These are phyloP conservation scores for Diplosoma virens DNA, from an alignment of 23 tunicate genomes.

Conservation along the genomic window DNA sequence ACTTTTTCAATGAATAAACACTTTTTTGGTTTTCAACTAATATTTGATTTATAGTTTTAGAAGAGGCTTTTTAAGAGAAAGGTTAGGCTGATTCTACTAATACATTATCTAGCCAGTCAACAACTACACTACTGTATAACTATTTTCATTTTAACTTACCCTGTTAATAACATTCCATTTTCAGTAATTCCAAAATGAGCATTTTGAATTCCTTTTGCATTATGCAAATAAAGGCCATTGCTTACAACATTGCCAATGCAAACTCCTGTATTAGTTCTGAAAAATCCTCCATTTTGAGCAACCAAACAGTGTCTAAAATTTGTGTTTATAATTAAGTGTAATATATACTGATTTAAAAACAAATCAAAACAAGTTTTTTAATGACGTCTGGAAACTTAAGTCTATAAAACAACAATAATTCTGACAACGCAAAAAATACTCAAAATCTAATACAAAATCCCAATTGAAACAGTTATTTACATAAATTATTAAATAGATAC, in stretches of 20 bases:
- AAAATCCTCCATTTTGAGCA: slow-evolving; percentile 81
- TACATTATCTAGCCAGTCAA: too few species aligned
- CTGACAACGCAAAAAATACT: not conserved
- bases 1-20: too few species aligned
- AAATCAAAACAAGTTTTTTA: too few species aligned
- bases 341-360: too few species aligned
- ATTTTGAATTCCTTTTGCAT: slow-evolving; percentile 31
- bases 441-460: not conserved
- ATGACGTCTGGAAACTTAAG: too few species aligned
- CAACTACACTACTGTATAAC: too few species aligned
- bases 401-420: not conserved
- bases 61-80: too few species aligned
- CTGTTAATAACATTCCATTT: slow-evolving; percentile 50
- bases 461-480: not conserved
- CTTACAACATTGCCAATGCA: slow-evolving; percentile 74
- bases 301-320: slow-evolving; percentile 64
- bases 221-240: slow-evolving; percentile 40
- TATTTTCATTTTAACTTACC: too few species aligned
- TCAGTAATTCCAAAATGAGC: slow-evolving; percentile 70
- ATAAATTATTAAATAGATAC: not conserved
- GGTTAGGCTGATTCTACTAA: too few species aligned
- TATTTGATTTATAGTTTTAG: too few species aligned
- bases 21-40: too few species aligned
- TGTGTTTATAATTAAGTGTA: too few species aligned
- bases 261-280: slow-evolving; percentile 36